Percentiles rank a stretch among this genome's conserved stretches.
Evolutionary conservation across 2,113 vertebrate genomes (phyloP).

Genomic region (Pseudopipra pipra): DNA sequence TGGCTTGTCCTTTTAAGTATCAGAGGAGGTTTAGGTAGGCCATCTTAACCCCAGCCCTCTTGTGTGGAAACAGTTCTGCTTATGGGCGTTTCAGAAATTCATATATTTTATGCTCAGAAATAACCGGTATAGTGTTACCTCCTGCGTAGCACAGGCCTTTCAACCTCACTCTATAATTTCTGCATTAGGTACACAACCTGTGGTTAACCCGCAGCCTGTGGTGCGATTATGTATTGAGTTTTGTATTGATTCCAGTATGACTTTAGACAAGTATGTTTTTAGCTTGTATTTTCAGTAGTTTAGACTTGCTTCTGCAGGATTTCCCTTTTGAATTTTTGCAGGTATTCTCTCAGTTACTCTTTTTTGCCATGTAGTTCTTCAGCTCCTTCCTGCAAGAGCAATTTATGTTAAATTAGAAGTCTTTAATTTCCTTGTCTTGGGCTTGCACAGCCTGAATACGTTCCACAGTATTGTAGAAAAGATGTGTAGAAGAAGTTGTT

Average conservation of each 20-base stretch:
- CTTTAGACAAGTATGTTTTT: background rate
- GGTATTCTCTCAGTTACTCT: background rate
- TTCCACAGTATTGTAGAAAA: background rate
- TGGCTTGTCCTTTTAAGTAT: background rate
- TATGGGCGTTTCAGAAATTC: background rate
- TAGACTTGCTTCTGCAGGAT: background rate
- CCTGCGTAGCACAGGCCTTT: background rate
- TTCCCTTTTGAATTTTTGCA: background rate
- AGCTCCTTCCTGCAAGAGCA: background rate
- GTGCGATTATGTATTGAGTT: background rate
- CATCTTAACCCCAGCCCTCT: background rate
- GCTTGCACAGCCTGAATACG: background rate
- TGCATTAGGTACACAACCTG: background rate
- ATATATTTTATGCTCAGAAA: background rate
- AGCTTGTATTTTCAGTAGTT: background rate
- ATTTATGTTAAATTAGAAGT: background rate
- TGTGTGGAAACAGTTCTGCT: background rate
- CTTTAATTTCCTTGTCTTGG: background rate
- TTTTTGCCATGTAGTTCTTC: background rate
- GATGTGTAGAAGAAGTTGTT: background rate
- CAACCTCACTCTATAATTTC: background rate
- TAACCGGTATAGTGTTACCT: background rate
- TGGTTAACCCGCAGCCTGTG: background rate
- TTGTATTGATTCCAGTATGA: constrained; percentile 10
- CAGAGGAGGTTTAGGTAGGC: background rate